Conservation (phyloP, 2,113 vertebrate species). For the Elaphurus davidianus region DNA sequence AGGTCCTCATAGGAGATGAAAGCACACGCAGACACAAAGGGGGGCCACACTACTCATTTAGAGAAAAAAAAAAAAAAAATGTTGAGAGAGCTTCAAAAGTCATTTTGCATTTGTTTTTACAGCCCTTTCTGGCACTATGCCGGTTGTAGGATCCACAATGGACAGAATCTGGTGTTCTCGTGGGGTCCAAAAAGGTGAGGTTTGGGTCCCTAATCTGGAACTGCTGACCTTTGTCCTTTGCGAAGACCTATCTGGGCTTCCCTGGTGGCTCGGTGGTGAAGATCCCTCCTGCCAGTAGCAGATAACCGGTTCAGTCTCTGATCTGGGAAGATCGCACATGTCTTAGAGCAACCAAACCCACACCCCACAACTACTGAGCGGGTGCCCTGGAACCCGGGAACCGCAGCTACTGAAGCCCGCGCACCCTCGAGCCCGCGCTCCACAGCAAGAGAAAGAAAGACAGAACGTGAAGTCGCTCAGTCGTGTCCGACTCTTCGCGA, state of each 20-base stretch:
- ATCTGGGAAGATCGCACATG: background rate
- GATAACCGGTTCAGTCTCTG: background rate
- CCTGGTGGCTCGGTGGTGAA: background rate
- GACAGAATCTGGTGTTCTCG: background rate
- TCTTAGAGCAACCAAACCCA: background rate
- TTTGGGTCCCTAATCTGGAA: background rate
- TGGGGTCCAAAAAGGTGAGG: background rate
- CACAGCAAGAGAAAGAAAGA: background rate
- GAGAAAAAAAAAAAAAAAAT: background rate
- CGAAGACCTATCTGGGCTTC: background rate
- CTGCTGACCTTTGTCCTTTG: background rate
- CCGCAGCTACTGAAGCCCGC: background rate
- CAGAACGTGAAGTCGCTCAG: background rate
- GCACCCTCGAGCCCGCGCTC: background rate
- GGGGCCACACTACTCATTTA: background rate
- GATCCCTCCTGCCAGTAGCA: background rate
- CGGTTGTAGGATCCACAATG: background rate
- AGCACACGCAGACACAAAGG: background rate
- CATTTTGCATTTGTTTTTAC: background rate
- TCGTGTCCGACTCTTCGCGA: background rate
- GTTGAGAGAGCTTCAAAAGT: background rate
- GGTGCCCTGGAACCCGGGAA: background rate
- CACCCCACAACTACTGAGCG: fast-evolving
- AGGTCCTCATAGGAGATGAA: background rate
- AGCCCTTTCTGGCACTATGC: background rate